These are phyloP conservation scores for Chaitophorus viminalis DNA, from an alignment of 2,888 invertebrate genomes.

Conservation along the genomic window DNA sequence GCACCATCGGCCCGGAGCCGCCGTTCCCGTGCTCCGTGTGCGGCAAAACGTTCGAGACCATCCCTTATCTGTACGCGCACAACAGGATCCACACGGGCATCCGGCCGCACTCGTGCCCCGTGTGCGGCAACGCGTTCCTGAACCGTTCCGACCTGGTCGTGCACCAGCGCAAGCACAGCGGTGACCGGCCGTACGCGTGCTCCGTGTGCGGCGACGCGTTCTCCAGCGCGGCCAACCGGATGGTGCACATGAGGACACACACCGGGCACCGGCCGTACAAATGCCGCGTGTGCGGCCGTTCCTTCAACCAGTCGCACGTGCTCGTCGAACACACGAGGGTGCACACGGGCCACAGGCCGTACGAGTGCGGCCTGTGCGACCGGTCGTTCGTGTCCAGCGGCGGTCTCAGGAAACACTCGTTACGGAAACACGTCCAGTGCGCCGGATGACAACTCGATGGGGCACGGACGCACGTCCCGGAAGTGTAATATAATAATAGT, in stretches of 20 bases:
- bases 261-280: conserved; percentile 4
- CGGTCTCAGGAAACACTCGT: neutral
- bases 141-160: neutral
- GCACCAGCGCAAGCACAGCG: conserved; percentile 18
- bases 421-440: neutral
- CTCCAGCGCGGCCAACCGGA: neutral
- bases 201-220: neutral
- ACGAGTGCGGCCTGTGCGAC: conserved; percentile 8
- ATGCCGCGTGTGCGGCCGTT: neutral
- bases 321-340: neutral
- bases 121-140: neutral
- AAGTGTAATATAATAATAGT: too few species aligned
- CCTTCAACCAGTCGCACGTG: conserved; percentile 1
- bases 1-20: neutral
- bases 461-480: too few species aligned
- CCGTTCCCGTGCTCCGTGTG: neutral
- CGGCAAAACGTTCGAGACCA: neutral
- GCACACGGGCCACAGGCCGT: conserved; percentile 23
- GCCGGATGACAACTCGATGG: too few species aligned
- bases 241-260: conserved; percentile 8
- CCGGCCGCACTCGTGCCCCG: neutral
- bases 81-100: neutral
- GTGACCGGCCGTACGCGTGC: neutral
- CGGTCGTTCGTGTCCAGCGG: neutral
- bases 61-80: neutral